Evolutionary conservation across 2,113 vertebrate genomes (phyloP).

Genomic region (Perccottus glenii): DNA sequence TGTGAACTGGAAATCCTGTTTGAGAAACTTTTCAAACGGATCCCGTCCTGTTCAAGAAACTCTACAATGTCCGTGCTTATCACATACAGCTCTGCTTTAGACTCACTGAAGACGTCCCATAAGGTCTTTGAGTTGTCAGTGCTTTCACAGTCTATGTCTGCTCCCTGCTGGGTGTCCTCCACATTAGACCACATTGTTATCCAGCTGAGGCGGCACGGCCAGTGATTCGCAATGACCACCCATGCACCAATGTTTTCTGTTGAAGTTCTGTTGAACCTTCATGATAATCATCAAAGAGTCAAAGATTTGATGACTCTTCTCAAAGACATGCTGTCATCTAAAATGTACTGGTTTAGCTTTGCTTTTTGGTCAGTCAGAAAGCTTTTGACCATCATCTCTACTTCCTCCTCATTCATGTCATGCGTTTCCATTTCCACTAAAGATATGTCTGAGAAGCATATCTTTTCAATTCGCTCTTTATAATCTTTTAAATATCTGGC

Average conservation of each 20-base stretch:
- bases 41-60: conserved; percentile 86
- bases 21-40: conserved; percentile 88
- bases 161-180: conserved; percentile 83
- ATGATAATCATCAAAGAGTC: conserved; percentile 85
- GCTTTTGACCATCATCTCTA: conserved; percentile 44
- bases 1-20: conserved; percentile 80
- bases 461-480: background rate
- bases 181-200: conserved; percentile 86
- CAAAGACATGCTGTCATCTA: conserved; percentile 81
- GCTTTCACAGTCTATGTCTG: fast-evolving
- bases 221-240: conserved; percentile 88
- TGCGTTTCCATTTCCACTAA: conserved; percentile 11
- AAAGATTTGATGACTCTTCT: conserved; percentile 89
- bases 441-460: conserved; percentile 1
- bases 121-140: conserved; percentile 56
- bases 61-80: conserved; percentile 78
- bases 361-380: conserved; percentile 32
- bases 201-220: conserved; percentile 95
- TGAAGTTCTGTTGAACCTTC: conserved; percentile 62
- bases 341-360: conserved; percentile 77
- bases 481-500: background rate
- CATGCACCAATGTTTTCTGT: conserved; percentile 82
- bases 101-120: conserved; percentile 84
- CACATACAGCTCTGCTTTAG: conserved; percentile 79
- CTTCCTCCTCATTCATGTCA: conserved; percentile 49